phyloP scores from a whole-genome alignment of 2,888 invertebrate genomes.

The Blomia tropicalis region DNA sequence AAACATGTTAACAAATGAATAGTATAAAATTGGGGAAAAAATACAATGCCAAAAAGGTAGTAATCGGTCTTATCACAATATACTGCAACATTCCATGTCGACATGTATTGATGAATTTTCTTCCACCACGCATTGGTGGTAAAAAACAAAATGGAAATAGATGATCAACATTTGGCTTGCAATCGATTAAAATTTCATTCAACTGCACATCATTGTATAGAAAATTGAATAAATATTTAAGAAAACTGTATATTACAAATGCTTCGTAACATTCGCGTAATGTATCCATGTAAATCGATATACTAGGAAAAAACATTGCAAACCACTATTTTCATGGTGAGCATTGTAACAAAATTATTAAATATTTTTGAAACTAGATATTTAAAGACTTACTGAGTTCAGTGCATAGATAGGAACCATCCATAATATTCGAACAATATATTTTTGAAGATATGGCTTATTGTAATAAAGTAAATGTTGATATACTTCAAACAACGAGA shows the following conservation, averaged over 20 bases:
- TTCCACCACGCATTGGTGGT: constrained; percentile 82
- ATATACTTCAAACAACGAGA: constrained; percentile 84
- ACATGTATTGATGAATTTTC: constrained; percentile 76
- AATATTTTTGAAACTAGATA: too few relatives aligned
- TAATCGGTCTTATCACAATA: constrained; percentile 72
- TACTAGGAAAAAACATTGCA: constrained; percentile 66
- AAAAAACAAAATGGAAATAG: constrained; percentile 80
- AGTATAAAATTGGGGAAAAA: constrained; percentile 35
- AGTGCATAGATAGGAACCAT: constrained; percentile 94
- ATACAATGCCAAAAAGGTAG: constrained; percentile 75
- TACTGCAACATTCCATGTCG: constrained; percentile 93
- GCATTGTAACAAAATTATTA: constrained; percentile 16
- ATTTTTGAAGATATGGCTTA: constrained; percentile 75
- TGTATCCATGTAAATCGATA: constrained; percentile 81
- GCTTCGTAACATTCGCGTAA: constrained; percentile 90
- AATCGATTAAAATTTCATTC: constrained; percentile 38
- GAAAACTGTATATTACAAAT: constrained; percentile 93
- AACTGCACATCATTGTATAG: constrained; percentile 68
- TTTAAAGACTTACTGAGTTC: constrained; percentile 57
- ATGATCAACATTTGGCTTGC: constrained; percentile 68
- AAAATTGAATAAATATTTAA: constrained; percentile 81
- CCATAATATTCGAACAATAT: constrained; percentile 59
- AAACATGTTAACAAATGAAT: neutral
- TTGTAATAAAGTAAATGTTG: constrained; percentile 86
- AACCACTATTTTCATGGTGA: constrained; percentile 49